Evolutionary conservation across 2,113 vertebrate genomes (phyloP), one percentile per base, ranked within the genome.

Genomic region (Cinclus mexicanus): DNA sequence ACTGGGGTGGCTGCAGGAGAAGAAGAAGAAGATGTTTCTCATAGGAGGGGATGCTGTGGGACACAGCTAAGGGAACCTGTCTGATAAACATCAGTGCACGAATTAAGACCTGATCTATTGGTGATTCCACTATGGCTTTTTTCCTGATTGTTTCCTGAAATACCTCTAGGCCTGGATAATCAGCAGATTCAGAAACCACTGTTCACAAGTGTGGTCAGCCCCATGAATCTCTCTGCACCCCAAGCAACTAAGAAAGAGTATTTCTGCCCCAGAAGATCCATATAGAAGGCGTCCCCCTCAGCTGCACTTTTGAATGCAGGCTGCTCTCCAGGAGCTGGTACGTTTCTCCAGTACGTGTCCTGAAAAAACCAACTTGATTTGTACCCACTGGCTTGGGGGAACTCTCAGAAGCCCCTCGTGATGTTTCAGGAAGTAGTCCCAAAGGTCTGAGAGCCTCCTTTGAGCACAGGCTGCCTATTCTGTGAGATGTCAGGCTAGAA

Each of bases 311-410:
- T 61, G 77, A 41, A 47, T 21, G 35, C 52, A 79, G 47, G 37
- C 55, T 83, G 6, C 29, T 77, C 47, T 20, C 19, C 50, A 76
- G 4, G 28, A 60, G n/a, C 24, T 35, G 8, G 14, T 11, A 37
- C 8, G 0, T 72, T 68, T n/a, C 20, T 80, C 15, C 15, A 41
- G 15, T 9, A 61, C 0, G 0, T 24, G 15, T 72, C 49, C 46
- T 74, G 33, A 76, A 77, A 57, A 74, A 55, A n/a, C 0, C 53
- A 76, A 28, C 10, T 33, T 42, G 18, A 72, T 63, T 42, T 59
- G 47, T 55, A 74, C 18, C 7, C 55, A 59, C 11, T 33, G 42
- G n/a, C 81, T 71, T 49, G 14, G 39, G 14, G 59, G 4, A 90
- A 55, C 46, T 50, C 61, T 91, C 46, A 69, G 18, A 53, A 78